A percentile compares a stretch with the other conserved stretches of the same genome.
Evolutionary conservation across 1,140 invertebrate species (phyloP).

Genomic region (Marisa cornuarietis): DNA sequence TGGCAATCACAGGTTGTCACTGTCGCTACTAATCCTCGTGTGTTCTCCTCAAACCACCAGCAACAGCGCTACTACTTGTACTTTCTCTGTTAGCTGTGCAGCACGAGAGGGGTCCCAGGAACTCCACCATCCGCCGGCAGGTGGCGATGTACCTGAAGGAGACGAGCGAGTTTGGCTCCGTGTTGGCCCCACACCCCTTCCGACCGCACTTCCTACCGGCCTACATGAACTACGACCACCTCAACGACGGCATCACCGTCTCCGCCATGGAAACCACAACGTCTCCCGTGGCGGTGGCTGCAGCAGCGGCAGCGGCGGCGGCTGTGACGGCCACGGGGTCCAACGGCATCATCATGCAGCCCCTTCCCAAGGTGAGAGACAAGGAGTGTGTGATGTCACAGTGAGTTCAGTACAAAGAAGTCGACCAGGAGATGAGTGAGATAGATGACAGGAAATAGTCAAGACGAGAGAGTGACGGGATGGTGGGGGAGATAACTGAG

Average conservation of each 20-base stretch:
- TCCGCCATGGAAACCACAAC: constrained; percentile 46
- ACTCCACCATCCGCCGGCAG: constrained; percentile 88
- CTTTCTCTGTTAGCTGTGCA: constrained; percentile 82
- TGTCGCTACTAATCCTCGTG: too few species aligned
- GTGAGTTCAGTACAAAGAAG: too few species aligned
- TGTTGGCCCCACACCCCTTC: constrained; percentile 37
- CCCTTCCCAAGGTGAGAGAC: constrained; percentile 55
- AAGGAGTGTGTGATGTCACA: too few species aligned
- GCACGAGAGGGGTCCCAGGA: constrained; percentile 95
- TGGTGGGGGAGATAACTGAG: too few species aligned
- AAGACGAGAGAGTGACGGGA: too few species aligned
- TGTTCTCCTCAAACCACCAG: too few species aligned
- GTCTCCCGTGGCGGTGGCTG: constrained; percentile 15
- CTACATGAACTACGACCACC: constrained; percentile 41
- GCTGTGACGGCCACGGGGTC: constrained; percentile 19
- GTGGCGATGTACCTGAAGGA: constrained; percentile 78
- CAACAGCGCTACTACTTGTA: too few species aligned
- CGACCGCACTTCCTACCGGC: constrained; percentile 37
- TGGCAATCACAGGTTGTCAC: too few species aligned
- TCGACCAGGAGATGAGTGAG: too few species aligned
- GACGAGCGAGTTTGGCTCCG: constrained; percentile 50
- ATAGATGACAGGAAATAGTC: too few species aligned
- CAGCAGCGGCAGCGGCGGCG: constrained; percentile 20
- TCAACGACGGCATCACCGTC: constrained; percentile 53
- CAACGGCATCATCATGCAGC: constrained; percentile 51